phyloP scores from a whole-genome alignment of 1,140 invertebrate genomes.

The Archivesica marissinica region DNA sequence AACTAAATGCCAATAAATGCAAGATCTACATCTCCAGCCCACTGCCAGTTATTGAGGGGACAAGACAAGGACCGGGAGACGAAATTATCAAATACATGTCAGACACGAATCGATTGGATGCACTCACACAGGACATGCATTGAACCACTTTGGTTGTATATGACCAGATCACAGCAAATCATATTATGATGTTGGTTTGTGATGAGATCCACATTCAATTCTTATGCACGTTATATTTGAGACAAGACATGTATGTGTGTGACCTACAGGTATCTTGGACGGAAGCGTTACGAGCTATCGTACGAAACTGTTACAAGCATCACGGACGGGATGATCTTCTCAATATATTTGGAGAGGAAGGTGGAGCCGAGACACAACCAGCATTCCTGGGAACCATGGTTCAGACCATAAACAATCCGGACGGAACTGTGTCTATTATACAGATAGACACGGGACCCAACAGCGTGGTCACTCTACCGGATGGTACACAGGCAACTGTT shows the following conservation, averaged over 20 bases:
- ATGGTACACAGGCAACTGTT: conserved; percentile 97
- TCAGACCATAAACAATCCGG: conserved; percentile 97
- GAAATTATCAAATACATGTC: no score
- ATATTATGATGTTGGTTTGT: no score
- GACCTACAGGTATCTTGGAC: conserved; percentile 96
- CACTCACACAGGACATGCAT: no score
- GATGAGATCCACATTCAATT: no score
- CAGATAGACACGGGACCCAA: conserved; percentile 96
- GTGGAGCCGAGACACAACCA: conserved; percentile 40
- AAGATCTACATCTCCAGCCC: no score
- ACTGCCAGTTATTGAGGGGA: no score
- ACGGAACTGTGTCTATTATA: conserved; percentile 97
- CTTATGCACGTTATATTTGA: no score
- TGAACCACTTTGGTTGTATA: no score
- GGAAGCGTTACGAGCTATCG: conserved; percentile 97
- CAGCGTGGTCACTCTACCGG: conserved; percentile 94
- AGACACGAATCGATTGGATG: no score
- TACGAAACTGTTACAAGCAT: conserved; percentile 99
- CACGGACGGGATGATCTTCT: conserved; percentile 98
- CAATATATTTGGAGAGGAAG: conserved; percentile 95
- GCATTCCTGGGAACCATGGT: conserved; percentile 88
- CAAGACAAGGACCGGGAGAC: no score
- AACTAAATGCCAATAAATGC: no score
- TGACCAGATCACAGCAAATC: no score
- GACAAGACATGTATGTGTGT: neutral